Conservation (phyloP, 2,888 invertebrate species). For the Drosophila paucipuncta region DNA sequence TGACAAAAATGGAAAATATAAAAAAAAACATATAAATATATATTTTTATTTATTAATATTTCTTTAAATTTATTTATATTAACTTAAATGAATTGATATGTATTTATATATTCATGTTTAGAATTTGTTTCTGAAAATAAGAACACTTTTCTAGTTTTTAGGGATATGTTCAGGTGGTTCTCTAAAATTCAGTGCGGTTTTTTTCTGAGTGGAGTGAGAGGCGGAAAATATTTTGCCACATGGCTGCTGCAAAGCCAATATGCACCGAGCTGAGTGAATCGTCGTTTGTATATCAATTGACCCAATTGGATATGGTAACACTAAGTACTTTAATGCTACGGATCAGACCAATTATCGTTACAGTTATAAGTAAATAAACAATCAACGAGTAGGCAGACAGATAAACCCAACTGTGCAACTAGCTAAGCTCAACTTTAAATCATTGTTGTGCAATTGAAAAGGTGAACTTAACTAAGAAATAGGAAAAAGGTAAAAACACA, state of each 20-base stretch:
- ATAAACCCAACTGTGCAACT: slow-evolving; percentile 2
- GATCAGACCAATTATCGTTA: slow-evolving; percentile 16
- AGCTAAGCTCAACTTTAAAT: not conserved
- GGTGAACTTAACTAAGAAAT: not conserved
- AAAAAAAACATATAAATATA: not conserved
- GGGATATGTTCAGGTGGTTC: not conserved
- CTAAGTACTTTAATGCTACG: slow-evolving; percentile 43
- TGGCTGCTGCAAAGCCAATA: slow-evolving; percentile 47
- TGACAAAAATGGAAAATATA: not conserved
- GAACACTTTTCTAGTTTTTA: not conserved
- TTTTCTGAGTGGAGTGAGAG: slow-evolving; percentile 30
- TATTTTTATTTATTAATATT: not conserved
- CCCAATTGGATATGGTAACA: slow-evolving; percentile 21
- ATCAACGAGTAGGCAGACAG: not conserved
- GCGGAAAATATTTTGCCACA: slow-evolving; percentile 61
- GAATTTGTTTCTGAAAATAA: not conserved
- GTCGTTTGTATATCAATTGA: slow-evolving; percentile 36
- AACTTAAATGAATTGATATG: not conserved
- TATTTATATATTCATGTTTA: not conserved
- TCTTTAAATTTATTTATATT: not conserved
- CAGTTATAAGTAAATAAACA: slow-evolving; percentile 6
- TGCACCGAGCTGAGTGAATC: slow-evolving; percentile 15
- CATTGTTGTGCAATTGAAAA: not conserved
- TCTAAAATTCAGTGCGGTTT: not conserved
- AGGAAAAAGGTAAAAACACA: not conserved